A percentile compares a stretch with the other conserved stretches of the same genome.
These are phyloP conservation scores for Lasioglossum pauxillum DNA, from an alignment of 2,888 invertebrate genomes.

Conservation along the genomic window DNA sequence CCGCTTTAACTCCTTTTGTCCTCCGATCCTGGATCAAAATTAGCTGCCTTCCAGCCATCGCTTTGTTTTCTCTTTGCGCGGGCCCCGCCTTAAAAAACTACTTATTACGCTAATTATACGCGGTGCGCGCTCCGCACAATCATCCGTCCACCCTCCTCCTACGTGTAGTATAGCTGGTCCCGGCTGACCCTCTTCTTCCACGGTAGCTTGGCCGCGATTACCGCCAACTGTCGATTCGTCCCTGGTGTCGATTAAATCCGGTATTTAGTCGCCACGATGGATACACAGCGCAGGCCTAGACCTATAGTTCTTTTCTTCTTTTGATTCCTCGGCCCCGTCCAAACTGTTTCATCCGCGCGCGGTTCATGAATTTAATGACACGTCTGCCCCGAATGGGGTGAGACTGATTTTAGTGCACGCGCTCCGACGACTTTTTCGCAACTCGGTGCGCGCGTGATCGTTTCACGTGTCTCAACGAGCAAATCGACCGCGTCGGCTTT, in stretches of 20 bases:
- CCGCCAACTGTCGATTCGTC: conserved; percentile 80
- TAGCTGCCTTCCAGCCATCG: conserved; percentile 81
- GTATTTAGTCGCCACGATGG: conserved; percentile 67
- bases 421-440: conserved; percentile 2
- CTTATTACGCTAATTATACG: conserved; percentile 84
- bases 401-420: conserved; percentile 8
- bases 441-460: background rate
- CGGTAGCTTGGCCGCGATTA: conserved; percentile 72
- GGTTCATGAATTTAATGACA: conserved; percentile 31
- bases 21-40: conserved; percentile 78
- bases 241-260: conserved; percentile 72
- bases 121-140: conserved; percentile 69
- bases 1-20: conserved; percentile 76
- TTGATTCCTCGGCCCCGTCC: conserved; percentile 15
- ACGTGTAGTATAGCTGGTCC: conserved; percentile 1
- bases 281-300: conserved; percentile 51
- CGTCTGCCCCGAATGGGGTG: background rate
- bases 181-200: conserved; percentile 53
- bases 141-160: conserved; percentile 45
- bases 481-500: no score
- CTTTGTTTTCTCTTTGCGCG: conserved; percentile 81
- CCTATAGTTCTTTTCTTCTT: conserved; percentile 31
- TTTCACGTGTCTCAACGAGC: background rate
- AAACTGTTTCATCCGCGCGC: conserved; percentile 17
- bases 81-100: conserved; percentile 81